A percentile compares a stretch with the other conserved stretches of the same genome.
These are phyloP conservation scores for Spodoptera littoralis DNA, from an alignment of 2,888 invertebrate species.

Conservation along the genomic window DNA sequence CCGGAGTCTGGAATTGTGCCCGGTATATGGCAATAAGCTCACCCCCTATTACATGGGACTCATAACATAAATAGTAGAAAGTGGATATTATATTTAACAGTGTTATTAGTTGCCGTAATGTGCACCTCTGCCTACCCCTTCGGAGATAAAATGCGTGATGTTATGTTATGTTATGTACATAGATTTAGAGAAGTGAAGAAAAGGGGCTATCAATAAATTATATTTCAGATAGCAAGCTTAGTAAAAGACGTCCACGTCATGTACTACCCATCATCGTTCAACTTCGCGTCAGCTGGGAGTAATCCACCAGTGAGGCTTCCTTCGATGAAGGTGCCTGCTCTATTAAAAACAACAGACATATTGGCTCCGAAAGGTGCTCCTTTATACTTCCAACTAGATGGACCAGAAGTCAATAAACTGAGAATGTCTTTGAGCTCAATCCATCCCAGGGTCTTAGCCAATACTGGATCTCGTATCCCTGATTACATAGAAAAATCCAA, in stretches of 20 bases:
- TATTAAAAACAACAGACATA: constrained; percentile 67
- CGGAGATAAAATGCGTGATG: too few species aligned
- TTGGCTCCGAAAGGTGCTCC: constrained; percentile 73
- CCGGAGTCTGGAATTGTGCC: too few species aligned
- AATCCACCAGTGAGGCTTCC: constrained; percentile 62
- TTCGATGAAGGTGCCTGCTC: constrained; percentile 59
- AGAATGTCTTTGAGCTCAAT: constrained; percentile 71
- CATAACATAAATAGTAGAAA: too few species aligned
- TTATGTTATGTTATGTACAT: too few species aligned
- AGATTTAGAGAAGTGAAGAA: too few species aligned
- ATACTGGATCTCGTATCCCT: constrained; percentile 67
- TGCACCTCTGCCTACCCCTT: too few species aligned
- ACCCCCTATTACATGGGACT: too few species aligned
- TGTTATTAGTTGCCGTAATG: too few species aligned
- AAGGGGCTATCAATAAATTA: background rate
- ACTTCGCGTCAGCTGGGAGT: constrained; percentile 73
- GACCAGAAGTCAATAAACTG: constrained; percentile 69
- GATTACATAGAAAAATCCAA: constrained; percentile 77
- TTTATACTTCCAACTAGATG: constrained; percentile 80
- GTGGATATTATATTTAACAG: too few species aligned
- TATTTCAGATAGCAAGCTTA: constrained; percentile 66
- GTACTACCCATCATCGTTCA: constrained; percentile 74
- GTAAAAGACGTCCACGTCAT: constrained; percentile 59
- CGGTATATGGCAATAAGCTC: too few species aligned
- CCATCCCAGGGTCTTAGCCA: constrained; percentile 75